These are phyloP conservation scores for Aricia agestis DNA, from an alignment of 1,140 invertebrate species.

Conservation along the genomic window DNA sequence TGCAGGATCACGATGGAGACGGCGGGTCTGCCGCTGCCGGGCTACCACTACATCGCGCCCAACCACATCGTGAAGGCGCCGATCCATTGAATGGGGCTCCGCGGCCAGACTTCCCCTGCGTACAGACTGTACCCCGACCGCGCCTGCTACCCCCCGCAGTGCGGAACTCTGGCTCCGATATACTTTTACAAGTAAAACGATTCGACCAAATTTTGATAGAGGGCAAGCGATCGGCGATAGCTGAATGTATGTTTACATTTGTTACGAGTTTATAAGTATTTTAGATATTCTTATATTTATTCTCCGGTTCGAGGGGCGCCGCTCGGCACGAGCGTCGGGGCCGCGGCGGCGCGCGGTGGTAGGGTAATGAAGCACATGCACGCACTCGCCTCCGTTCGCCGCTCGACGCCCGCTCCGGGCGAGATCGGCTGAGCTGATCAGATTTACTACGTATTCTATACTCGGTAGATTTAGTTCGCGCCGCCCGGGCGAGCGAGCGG, in stretches of 20 bases:
- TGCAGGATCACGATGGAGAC: conserved; percentile 95
- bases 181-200: conserved; percentile 59
- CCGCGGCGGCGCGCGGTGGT: background rate
- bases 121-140: conserved; percentile 41
- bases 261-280: conserved; percentile 77
- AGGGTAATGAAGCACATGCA: conserved; percentile 59
- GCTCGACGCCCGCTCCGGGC: conserved; percentile 50
- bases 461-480: conserved; percentile 54
- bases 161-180: conserved; percentile 56
- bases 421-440: conserved; percentile 67
- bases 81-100: conserved; percentile 84
- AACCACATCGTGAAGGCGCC: conserved; percentile 94
- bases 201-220: conserved; percentile 45
- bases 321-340: conserved; percentile 6
- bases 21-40: conserved; percentile 89
- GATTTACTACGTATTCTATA: conserved; percentile 69
- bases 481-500: conserved; percentile 44
- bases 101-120: conserved; percentile 48
- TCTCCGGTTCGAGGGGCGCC: conserved; percentile 58
- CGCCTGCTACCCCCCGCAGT: conserved; percentile 43
- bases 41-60: conserved; percentile 93
- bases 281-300: conserved; percentile 78
- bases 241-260: conserved; percentile 75
- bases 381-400: conserved; percentile 42
- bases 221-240: conserved; percentile 56